Evolutionary conservation across 2,888 invertebrate genomes (phyloP).

Genomic region (Peribatodes rhomboidaria): DNA sequence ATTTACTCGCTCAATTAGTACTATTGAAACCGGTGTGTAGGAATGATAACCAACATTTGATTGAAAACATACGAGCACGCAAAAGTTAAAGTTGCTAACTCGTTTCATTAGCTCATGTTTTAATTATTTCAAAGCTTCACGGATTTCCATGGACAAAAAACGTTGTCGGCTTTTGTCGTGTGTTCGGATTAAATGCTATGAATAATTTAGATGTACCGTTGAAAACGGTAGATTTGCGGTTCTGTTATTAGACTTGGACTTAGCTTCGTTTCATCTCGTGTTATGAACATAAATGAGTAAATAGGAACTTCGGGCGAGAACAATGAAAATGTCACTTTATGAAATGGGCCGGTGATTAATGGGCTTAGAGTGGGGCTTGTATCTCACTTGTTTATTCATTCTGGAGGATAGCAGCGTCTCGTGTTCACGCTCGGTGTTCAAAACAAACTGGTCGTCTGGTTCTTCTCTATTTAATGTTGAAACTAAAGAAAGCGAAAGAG

Average conservation of each 20-base stretch:
- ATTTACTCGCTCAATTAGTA: too few relatives aligned
- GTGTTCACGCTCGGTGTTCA: constrained; percentile 1
- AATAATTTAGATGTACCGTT: constrained; percentile 47
- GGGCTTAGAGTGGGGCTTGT: constrained; percentile 69
- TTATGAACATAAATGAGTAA: constrained; percentile 74
- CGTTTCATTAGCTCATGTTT: constrained; percentile 26
- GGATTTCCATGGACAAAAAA: constrained; percentile 24
- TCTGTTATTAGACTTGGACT: constrained; percentile 66
- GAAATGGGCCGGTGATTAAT: constrained; percentile 82
- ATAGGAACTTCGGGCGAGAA: constrained; percentile 76
- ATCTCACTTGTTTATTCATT: constrained; percentile 72
- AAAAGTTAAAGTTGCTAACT: constrained; percentile 12
- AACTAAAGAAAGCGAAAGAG: too few relatives aligned
- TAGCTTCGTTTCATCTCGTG: constrained; percentile 61
- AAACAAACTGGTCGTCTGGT: neutral
- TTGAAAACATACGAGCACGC: constrained; percentile 7
- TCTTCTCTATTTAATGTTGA: neutral
- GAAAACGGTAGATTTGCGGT: constrained; percentile 55
- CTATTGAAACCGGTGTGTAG: too few relatives aligned
- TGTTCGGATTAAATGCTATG: constrained; percentile 41
- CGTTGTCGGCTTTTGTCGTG: constrained; percentile 30
- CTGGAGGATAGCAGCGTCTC: constrained; percentile 26
- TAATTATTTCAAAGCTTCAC: constrained; percentile 27
- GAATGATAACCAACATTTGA: neutral
- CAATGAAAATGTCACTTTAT: constrained; percentile 85